Percentiles rank a stretch among this genome's conserved stretches.
phyloP scores from a whole-genome alignment of 2,113 vertebrate genomes.

The Cochlearius cochlearius region DNA sequence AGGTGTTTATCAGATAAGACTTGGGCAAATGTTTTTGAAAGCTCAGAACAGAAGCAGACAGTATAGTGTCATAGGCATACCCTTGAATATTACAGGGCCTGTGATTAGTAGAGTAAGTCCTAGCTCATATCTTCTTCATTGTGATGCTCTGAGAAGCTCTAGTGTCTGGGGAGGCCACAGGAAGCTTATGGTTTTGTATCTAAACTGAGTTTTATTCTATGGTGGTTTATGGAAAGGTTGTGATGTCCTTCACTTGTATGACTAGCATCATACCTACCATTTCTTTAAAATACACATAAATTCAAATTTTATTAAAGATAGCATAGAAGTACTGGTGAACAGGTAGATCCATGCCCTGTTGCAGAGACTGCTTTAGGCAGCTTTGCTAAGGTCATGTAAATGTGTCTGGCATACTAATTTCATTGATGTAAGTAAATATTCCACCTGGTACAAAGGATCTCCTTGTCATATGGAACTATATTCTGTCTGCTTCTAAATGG shows the following conservation, averaged over 20 bases:
- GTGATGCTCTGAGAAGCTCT: background rate
- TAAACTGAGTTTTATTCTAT: background rate
- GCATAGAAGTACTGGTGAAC: background rate
- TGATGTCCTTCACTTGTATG: background rate
- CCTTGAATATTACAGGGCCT: background rate
- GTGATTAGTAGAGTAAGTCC: background rate
- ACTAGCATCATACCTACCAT: background rate
- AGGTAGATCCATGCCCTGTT: background rate
- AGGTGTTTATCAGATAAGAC: background rate
- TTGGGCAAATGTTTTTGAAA: background rate
- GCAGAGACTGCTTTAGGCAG: background rate
- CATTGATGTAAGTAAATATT: background rate
- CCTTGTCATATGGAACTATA: background rate
- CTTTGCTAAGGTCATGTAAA: background rate
- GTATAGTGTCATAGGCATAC: background rate
- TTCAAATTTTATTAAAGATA: background rate
- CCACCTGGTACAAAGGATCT: background rate
- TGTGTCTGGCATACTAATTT: background rate
- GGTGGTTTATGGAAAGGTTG: background rate
- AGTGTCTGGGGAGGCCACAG: background rate
- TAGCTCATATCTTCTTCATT: background rate
- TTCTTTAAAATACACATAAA: background rate
- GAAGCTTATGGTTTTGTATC: background rate
- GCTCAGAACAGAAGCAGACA: background rate
- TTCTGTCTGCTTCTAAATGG: background rate